A percentile compares a stretch with the other conserved stretches of the same genome.
Conservation (phyloP, 1,140 invertebrate genomes). For the Drosophila willistoni region DNA sequence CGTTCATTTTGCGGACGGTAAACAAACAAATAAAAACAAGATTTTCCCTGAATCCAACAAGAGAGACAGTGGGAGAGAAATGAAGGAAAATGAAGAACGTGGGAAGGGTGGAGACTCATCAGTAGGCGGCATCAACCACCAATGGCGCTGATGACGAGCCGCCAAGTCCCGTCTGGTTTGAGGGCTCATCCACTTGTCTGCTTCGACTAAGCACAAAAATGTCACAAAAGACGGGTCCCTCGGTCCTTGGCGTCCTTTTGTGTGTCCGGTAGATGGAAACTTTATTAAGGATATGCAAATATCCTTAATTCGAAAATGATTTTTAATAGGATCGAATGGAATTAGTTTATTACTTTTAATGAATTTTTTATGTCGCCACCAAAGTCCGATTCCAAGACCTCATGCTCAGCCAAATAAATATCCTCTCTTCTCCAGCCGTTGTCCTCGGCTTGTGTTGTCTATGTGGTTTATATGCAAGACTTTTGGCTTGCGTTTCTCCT, state of each 20-base stretch:
- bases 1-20: slow-evolving; percentile 81
- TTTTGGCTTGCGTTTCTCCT: slow-evolving; percentile 55
- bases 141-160: slow-evolving; percentile 52
- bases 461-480: slow-evolving; percentile 64
- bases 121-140: slow-evolving; percentile 69
- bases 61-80: not conserved
- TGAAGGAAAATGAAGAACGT: not conserved
- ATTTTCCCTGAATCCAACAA: slow-evolving; percentile 46
- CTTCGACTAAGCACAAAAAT: slow-evolving; percentile 51
- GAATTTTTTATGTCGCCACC: slow-evolving; percentile 82
- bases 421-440: slow-evolving; percentile 2
- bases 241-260: slow-evolving; percentile 35
- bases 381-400: slow-evolving; percentile 24
- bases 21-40: slow-evolving; percentile 82
- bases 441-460: slow-evolving; percentile 40
- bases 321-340: slow-evolving; percentile 83
- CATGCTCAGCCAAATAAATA: slow-evolving; percentile 7
- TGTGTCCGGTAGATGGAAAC: slow-evolving; percentile 68
- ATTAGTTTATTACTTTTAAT: slow-evolving; percentile 84
- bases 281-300: slow-evolving; percentile 83
- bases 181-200: slow-evolving; percentile 73
- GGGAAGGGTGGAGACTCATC: slow-evolving; percentile 43
- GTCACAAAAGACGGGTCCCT: slow-evolving; percentile 64
- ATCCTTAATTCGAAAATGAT: slow-evolving; percentile 83
- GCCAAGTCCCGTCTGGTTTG: not conserved